phyloP scores from a whole-genome alignment of 2,797 vertebrate species.

The Hyperoplus immaculatus region DNA sequence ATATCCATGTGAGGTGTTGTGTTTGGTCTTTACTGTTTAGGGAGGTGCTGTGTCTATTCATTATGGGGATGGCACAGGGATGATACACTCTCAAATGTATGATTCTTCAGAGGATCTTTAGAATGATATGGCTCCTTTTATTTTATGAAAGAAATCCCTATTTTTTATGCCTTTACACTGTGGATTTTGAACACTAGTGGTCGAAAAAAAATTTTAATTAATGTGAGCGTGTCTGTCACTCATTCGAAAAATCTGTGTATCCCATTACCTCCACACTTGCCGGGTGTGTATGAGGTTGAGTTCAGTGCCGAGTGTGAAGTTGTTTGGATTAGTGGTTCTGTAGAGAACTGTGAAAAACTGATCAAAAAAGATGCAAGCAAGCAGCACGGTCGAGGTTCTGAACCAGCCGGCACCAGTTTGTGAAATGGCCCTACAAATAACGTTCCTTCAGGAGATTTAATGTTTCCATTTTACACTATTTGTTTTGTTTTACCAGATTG shows the following conservation, averaged over 20 bases:
- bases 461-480: not conserved
- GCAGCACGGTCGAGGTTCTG: no score
- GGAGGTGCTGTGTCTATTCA: constrained; percentile 34
- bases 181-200: constrained; percentile 12
- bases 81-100: constrained; percentile 41
- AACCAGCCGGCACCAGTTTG: not conserved
- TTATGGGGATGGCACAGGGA: constrained; percentile 30
- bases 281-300: no score
- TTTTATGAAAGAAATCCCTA: not conserved
- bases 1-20: constrained; percentile 47
- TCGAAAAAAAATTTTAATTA: not conserved
- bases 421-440: constrained; percentile 21
- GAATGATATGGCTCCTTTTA: constrained; percentile 32
- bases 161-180: not conserved
- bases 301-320: not conserved
- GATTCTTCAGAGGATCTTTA: constrained; percentile 36
- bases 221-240: no score
- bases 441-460: not conserved
- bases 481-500: not conserved
- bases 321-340: not conserved
- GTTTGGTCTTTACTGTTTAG: constrained; percentile 28
- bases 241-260: no score
- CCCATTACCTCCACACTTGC: no score
- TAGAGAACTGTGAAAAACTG: no score
- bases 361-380: no score